These are phyloP conservation scores for Callocephalon fimbriatum DNA, from an alignment of 2,113 vertebrate genomes.

Conservation along the genomic window DNA sequence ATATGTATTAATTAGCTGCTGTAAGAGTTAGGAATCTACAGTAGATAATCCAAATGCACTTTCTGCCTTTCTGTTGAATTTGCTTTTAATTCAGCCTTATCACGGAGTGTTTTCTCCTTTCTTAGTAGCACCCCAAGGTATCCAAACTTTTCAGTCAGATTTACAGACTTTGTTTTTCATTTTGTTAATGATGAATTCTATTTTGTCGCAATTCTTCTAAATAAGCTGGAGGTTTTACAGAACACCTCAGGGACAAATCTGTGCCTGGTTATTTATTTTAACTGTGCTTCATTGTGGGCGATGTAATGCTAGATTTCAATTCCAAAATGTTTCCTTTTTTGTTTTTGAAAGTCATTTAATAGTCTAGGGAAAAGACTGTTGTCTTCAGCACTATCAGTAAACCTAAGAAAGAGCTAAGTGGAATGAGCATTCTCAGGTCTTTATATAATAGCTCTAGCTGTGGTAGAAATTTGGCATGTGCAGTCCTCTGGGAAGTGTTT, in stretches of 20 bases:
- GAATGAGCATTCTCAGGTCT: background rate
- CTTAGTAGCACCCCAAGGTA: background rate
- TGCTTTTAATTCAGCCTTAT: background rate
- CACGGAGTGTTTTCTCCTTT: background rate
- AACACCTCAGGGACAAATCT: background rate
- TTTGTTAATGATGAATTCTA: background rate
- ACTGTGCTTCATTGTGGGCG: background rate
- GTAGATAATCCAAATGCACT: background rate
- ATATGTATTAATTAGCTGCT: background rate
- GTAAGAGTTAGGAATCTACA: background rate
- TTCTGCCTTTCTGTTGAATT: background rate
- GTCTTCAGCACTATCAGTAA: background rate
- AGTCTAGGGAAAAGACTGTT: background rate
- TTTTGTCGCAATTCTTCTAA: background rate
- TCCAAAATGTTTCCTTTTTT: background rate
- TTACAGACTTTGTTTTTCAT: background rate
- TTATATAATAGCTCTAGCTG: background rate
- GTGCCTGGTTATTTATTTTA: background rate
- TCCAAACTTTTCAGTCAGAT: background rate
- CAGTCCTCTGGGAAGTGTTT: background rate
- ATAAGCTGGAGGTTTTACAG: background rate
- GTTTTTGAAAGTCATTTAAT: background rate
- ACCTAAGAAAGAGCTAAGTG: background rate
- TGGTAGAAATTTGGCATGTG: background rate
- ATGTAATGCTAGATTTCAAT: background rate